Percentiles rank a stretch among this genome's conserved stretches.
phyloP scores from a whole-genome alignment of 2,113 vertebrate genomes.

The Eulacestoma nigropectus region DNA sequence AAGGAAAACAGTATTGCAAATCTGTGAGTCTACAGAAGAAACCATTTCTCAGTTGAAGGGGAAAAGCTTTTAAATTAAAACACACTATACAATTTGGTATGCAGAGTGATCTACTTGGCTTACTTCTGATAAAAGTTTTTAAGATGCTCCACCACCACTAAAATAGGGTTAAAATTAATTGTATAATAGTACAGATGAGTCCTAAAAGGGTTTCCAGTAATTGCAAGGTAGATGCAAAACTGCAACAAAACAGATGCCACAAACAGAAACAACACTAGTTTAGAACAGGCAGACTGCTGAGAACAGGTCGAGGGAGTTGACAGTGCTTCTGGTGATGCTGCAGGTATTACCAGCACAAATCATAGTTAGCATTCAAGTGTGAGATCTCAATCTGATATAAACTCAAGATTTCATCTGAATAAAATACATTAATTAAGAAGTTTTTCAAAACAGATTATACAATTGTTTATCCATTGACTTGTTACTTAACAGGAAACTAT shows the following conservation, averaged over 20 bases:
- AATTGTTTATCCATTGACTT: not conserved
- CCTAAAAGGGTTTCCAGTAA: not conserved
- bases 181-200: not conserved
- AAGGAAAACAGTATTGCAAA: not conserved
- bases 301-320: not conserved
- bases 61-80: not conserved
- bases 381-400: not conserved
- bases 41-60: not conserved
- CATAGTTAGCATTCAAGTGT: not conserved
- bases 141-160: not conserved
- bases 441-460: not conserved
- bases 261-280: not conserved
- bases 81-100: not conserved
- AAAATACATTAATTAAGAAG: not conserved
- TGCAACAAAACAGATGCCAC: not conserved
- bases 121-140: not conserved
- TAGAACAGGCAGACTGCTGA: not conserved
- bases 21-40: not conserved
- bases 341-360: not conserved
- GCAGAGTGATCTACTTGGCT: not conserved
- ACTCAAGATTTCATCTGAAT: not conserved
- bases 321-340: not conserved
- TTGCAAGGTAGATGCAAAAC: not conserved
- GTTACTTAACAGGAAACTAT: not conserved
- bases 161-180: not conserved